Conservation (phyloP, 1,140 invertebrate species). For the Drosophila nannoptera region DNA sequence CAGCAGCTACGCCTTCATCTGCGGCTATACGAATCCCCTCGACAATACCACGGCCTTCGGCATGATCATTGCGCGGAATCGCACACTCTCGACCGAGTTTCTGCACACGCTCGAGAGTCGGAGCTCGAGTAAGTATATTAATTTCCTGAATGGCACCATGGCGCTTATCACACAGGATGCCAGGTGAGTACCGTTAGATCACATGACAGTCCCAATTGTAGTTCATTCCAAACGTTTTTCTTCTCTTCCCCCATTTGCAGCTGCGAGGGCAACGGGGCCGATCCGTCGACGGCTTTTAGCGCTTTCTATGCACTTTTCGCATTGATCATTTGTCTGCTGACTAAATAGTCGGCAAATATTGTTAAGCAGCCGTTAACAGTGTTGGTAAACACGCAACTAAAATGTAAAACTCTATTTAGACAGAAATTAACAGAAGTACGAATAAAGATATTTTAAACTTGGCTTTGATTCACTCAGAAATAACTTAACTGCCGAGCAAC, state of each 20-base stretch:
- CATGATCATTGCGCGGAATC: constrained; percentile 52
- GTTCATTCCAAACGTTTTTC: background rate
- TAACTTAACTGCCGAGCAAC: background rate
- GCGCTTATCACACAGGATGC: constrained; percentile 46
- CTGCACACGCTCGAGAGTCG: constrained; percentile 28
- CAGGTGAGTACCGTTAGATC: constrained; percentile 44
- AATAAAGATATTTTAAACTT: too few species aligned
- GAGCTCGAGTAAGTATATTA: constrained; percentile 16
- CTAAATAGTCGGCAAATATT: constrained; percentile 16
- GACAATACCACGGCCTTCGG: constrained; percentile 53
- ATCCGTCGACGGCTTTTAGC: constrained; percentile 36
- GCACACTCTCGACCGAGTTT: constrained; percentile 14
- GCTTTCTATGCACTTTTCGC: constrained; percentile 41
- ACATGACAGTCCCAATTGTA: background rate
- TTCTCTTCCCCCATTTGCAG: constrained; percentile 26
- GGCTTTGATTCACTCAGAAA: too few species aligned
- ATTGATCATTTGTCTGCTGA: constrained; percentile 25
- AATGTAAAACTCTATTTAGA: background rate
- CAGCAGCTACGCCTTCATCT: constrained; percentile 45
- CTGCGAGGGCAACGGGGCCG: constrained; percentile 45
- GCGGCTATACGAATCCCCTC: constrained; percentile 62
- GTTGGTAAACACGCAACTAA: background rate
- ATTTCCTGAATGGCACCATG: constrained; percentile 62
- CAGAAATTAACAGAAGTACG: too few species aligned
- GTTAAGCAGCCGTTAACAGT: background rate